A percentile compares a stretch with the other conserved stretches of the same genome.
phyloP scores from a whole-genome alignment of 1,140 invertebrate genomes.

The Sesamia nonagrioides region DNA sequence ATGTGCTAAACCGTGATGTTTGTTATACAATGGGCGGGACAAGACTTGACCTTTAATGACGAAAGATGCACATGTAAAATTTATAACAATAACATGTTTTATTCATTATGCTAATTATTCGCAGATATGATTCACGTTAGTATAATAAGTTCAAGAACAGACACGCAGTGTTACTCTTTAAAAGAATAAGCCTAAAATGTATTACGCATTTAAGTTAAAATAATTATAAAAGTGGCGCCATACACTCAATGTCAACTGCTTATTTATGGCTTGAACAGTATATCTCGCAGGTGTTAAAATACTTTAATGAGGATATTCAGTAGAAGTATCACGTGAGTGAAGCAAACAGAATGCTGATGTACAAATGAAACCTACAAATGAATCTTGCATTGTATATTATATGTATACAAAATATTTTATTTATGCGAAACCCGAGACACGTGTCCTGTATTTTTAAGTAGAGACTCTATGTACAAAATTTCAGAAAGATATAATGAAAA shows the following conservation, averaged over 20 bases:
- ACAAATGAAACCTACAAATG: not conserved
- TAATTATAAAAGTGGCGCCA: not conserved
- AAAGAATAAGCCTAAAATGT: not conserved
- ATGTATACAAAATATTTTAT: not conserved
- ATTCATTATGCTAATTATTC: not conserved
- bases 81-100: not conserved
- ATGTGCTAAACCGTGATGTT: conserved; percentile 42
- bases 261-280: not conserved
- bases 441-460: too few species aligned
- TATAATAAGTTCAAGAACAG: not conserved
- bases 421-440: too few species aligned
- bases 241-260: not conserved
- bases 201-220: not conserved
- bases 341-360: not conserved
- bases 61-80: not conserved
- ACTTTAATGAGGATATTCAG: not conserved
- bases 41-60: not conserved
- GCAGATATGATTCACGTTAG: conserved; percentile 15
- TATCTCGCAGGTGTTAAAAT: not conserved
- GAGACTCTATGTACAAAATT: too few species aligned
- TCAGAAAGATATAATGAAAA: too few species aligned
- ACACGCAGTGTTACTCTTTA: not conserved
- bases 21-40: conserved; percentile 25
- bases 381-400: not conserved
- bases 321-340: not conserved